phyloP scores from a whole-genome alignment of 2,888 invertebrate species.

The Anoncus sp. region DNA sequence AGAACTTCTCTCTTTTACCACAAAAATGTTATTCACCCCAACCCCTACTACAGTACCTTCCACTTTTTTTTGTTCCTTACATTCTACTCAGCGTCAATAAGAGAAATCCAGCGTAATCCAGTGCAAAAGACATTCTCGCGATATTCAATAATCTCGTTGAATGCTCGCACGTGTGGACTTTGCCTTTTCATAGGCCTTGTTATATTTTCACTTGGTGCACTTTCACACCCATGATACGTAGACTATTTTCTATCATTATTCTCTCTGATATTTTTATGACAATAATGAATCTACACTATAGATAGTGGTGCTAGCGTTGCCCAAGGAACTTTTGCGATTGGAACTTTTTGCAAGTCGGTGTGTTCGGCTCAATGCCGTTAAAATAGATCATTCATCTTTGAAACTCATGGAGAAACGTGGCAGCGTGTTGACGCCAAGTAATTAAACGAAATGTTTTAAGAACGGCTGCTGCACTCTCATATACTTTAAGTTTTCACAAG shows the following conservation, averaged over 20 bases:
- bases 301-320: no score
- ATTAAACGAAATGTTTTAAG: no score
- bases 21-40: conserved; percentile 21
- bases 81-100: conserved; percentile 42
- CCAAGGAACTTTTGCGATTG: no score
- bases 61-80: conserved; percentile 2
- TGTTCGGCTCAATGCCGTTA: no score
- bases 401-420: no score
- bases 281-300: background rate
- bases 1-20: conserved; percentile 37
- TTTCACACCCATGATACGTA: background rate
- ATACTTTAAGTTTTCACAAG: no score
- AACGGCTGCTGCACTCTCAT: no score
- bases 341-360: no score
- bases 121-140: background rate
- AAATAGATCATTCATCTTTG: no score
- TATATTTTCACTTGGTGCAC: background rate
- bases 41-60: conserved; percentile 23
- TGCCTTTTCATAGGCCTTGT: background rate
- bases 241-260: background rate
- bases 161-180: conserved; percentile 23
- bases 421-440: no score
- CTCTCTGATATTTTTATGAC: background rate
- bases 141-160: conserved; percentile 46
- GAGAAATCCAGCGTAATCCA: conserved; percentile 53